Evolutionary conservation across 2,888 invertebrate genomes (phyloP).

Genomic region (Cephus nigrinus): DNA sequence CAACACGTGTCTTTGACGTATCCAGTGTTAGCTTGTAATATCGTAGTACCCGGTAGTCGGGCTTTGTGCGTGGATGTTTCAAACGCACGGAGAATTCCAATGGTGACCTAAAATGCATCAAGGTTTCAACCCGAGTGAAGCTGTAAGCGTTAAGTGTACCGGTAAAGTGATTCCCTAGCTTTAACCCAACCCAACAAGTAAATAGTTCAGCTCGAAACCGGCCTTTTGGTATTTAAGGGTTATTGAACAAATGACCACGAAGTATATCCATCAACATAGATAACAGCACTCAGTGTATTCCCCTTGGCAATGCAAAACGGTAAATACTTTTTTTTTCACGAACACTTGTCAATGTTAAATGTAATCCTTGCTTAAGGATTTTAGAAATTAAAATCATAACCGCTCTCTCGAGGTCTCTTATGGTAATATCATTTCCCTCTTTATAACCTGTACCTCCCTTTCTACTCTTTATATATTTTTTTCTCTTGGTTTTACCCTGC

Average conservation of each 20-base stretch:
- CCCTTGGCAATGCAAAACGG: not conserved
- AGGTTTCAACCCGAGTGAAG: not conserved
- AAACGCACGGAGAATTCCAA: not conserved
- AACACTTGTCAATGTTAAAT: not conserved
- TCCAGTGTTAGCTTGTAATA: conserved; percentile 2
- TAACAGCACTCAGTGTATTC: not conserved
- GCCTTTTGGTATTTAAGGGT: not conserved
- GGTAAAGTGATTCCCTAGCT: not conserved
- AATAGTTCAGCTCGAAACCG: not conserved
- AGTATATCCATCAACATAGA: not conserved
- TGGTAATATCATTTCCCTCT: not conserved
- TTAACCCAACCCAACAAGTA: not conserved
- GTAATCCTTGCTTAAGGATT: not conserved
- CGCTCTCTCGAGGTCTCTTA: not conserved
- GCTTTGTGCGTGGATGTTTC: not conserved
- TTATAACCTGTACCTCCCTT: not conserved
- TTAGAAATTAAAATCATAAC: not conserved
- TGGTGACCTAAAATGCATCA: not conserved
- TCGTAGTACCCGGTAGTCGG: not conserved
- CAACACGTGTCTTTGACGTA: conserved; percentile 43
- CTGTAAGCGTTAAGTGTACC: not conserved
- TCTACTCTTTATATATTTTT: not conserved
- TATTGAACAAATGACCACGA: not conserved
- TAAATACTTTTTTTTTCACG: not conserved
- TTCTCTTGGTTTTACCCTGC: not conserved